These are phyloP conservation scores for Scelioninae gen. 2 DNA, from an alignment of 2,888 invertebrate genomes.

Conservation along the genomic window DNA sequence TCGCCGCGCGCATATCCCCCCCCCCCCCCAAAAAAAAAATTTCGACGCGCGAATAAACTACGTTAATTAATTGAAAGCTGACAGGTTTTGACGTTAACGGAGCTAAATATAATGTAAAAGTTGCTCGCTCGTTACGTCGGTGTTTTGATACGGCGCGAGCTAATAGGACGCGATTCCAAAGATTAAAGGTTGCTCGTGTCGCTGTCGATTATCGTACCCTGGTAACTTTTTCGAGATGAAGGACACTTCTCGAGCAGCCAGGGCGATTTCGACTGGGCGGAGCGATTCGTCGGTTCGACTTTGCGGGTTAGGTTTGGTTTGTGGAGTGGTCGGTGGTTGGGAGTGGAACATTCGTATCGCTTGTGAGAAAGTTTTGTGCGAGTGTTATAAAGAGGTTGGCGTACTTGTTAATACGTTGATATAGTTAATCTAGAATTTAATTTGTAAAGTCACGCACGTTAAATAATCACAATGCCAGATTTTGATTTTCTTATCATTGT, in stretches of 20 bases:
- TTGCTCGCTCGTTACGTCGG: constrained; percentile 19
- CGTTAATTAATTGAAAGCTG: constrained; percentile 51
- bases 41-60: constrained; percentile 32
- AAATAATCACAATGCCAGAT: no score
- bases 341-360: no score
- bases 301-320: no score
- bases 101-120: constrained; percentile 45
- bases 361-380: no score
- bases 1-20: not conserved
- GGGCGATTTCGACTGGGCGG: no score
- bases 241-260: not conserved
- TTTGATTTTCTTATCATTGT: no score
- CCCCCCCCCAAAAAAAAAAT: constrained; percentile 16
- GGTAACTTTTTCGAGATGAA: constrained; percentile 30
- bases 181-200: constrained; percentile 45
- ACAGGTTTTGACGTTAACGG: constrained; percentile 51
- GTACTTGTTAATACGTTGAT: no score
- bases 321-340: no score
- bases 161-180: constrained; percentile 33
- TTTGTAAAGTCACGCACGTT: no score
- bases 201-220: constrained; percentile 23
- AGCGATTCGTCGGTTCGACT: no score
- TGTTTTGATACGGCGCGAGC: constrained; percentile 18
- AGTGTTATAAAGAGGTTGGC: no score
- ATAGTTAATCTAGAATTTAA: no score